Conservation (phyloP, 1,140 invertebrate species). For the Drosophila setifemur region DNA sequence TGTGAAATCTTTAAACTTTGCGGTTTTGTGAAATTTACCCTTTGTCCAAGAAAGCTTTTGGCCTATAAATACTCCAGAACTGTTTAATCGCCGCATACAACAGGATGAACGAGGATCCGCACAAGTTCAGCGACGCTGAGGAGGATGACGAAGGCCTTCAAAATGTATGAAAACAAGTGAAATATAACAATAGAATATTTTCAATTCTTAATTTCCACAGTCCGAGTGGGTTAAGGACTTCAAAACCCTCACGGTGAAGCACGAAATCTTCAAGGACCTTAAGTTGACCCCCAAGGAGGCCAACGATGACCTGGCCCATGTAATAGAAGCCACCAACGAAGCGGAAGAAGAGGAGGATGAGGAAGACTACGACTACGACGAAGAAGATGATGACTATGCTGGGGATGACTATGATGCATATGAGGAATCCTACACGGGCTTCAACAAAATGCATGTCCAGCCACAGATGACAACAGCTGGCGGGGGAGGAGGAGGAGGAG, state of each 20-base stretch:
- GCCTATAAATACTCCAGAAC: not conserved
- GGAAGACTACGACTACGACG: constrained; percentile 44
- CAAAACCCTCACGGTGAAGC: constrained; percentile 58
- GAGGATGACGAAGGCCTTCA: constrained; percentile 58
- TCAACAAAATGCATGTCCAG: constrained; percentile 67
- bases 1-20: too few species aligned
- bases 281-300: constrained; percentile 42
- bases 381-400: constrained; percentile 59
- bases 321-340: constrained; percentile 18
- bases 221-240: constrained; percentile 65
- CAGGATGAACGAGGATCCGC: constrained; percentile 48
- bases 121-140: constrained; percentile 77
- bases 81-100: not conserved
- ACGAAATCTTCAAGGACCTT: constrained; percentile 54
- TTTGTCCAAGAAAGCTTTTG: not conserved
- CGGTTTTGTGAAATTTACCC: not conserved
- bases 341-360: constrained; percentile 45
- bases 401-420: constrained; percentile 77
- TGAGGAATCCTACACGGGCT: constrained; percentile 75
- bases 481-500: constrained; percentile 1
- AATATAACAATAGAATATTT: not conserved
- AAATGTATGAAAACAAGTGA: constrained; percentile 33
- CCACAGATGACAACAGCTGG: constrained; percentile 43
- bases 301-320: constrained; percentile 40
- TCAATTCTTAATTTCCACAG: constrained; percentile 17